Evolutionary conservation across 2,797 vertebrate species (phyloP).

Genomic region (Emys orbicularis): DNA sequence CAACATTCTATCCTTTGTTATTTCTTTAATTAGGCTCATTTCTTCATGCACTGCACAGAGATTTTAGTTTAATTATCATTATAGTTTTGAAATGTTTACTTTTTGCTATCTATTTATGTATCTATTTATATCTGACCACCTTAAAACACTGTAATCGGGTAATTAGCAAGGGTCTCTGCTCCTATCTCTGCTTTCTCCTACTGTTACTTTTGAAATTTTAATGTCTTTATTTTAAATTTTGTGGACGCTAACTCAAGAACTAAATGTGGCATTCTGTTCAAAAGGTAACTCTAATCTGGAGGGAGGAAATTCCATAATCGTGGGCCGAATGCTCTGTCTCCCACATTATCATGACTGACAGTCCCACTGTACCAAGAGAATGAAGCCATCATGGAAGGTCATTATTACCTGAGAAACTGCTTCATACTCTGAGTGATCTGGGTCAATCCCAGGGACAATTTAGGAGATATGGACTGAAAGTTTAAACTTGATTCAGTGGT

Average conservation of each 20-base stretch:
- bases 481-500: background rate
- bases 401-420: background rate
- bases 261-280: background rate
- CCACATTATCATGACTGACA: background rate
- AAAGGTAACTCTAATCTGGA: background rate
- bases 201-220: background rate
- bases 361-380: background rate
- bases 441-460: background rate
- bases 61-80: background rate
- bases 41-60: background rate
- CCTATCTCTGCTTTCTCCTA: background rate
- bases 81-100: background rate
- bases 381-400: fast-evolving
- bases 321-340: background rate
- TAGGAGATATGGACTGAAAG: background rate
- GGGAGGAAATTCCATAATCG: background rate
- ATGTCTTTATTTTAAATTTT: background rate
- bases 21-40: background rate
- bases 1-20: background rate
- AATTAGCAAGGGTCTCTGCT: background rate
- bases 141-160: fast-evolving
- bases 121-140: background rate
- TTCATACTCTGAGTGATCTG: background rate
- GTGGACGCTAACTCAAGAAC: background rate
- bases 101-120: background rate